Evolutionary conservation across 2,888 invertebrate species (phyloP), one percentile per base, ranked within the genome.

Genomic region (Tiliacea citrago): DNA sequence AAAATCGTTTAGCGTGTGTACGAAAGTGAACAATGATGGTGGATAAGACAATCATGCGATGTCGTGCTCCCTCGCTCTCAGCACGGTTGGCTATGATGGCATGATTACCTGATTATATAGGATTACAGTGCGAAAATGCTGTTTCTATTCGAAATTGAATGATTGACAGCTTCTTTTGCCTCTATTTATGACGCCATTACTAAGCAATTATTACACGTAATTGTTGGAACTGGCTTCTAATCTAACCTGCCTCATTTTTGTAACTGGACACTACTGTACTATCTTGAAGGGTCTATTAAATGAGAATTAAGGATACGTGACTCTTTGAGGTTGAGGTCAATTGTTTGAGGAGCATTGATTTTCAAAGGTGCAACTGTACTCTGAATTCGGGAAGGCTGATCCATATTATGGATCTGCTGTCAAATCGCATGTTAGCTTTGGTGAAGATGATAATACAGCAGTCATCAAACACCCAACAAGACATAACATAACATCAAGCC

Each of bases 61-160:
- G 63, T 58, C 68, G 68, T 57, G 12, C 61, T n/a, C 2, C n/a
- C 35, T 12, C 2, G 21, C 53, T 62, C 57, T 62, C 70, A 57
- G 73, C 60, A 49, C 60, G 62, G 62, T 80, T 61, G 18, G 16
- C 53, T 51, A 35, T 83, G 77, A 80, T 82, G 83, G 58, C 73
- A 68, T 70, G 74, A 81, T 83, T 81, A 65, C 79, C 47, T 35
- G 61, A 81, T 83, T 73, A 83, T 68, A 10, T 68, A 58, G 57
- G 24, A 83, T 83, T 68, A 79, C 80, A 60, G 16, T 10, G 63
- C 73, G 21, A 67, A 70, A 70, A 70, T 51, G 39, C 24, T 35
- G 49, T 51, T 60, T 65, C 53, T 55, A 29, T 51, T 62, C 39
- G 57, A 65, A 76, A 82, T 82, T 76, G 51, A 81, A 65, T 76